Evolutionary conservation across 2,888 invertebrate species (phyloP), one percentile per base, ranked within the genome.

Genomic region (Drosophila seclusa): DNA sequence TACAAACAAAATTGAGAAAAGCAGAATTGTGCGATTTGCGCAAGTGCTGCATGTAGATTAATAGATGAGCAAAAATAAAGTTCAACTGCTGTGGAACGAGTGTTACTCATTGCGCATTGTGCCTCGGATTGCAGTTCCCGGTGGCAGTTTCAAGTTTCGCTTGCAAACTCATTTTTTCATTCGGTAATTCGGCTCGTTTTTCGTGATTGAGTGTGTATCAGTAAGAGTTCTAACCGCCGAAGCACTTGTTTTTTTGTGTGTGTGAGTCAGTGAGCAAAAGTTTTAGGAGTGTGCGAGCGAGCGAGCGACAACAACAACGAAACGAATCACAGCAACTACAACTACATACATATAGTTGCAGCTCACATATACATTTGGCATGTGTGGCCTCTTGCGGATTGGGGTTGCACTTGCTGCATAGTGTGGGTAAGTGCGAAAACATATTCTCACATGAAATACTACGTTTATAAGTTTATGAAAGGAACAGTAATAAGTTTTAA

Each of bases 401-500:
- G 53, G 62, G 42, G 57, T 70, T 83, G 77, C 83, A 85, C 45
- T 82, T 73, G 68, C 70, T 24, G 45, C 24, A 24, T 45, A 45
- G 73, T 78, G 68, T 73, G 57, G 83, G 83, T 84, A 87, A 84
- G 83, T 87, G 40, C 21, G 21, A 18, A 69, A 53, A 50, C 48
- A 45, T 66, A 48, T 49, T 68, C 36, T 48, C 16, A 60, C 34
- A 32, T 38, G n/a, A 4, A 52, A 16, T 36, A 58, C 21, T 55
- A 42, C 27, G 45, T 34, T 21, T 38, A 40, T 38, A 36, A 48
- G 32, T 31, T 31, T 31, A 11, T 38, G 18, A 24, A 27, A 36
- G 27, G n/a, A 31, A 34, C 36, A 61, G n/a, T 48, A 67, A 50
- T 75, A 67, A 61, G 48, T 64, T 60, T 40, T n/a, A 52, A 54